phyloP scores from a whole-genome alignment of 2,113 vertebrate species.

The Melanocharis versteri region DNA sequence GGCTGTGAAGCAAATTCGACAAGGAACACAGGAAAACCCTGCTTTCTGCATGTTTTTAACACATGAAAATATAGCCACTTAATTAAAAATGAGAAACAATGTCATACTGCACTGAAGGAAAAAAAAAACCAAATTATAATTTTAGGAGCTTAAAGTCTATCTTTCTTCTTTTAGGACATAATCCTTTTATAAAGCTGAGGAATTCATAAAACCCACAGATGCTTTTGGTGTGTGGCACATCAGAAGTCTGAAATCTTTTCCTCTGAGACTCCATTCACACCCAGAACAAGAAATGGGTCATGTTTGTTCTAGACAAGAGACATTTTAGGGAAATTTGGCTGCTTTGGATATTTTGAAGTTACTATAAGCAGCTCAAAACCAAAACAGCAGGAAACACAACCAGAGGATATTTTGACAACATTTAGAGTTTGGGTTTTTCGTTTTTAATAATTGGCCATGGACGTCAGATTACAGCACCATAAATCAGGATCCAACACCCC shows the following conservation, averaged over 20 bases:
- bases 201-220: not conserved
- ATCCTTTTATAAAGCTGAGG: not conserved
- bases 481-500: not conserved
- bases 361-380: not conserved
- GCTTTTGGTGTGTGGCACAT: not conserved
- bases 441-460: not conserved
- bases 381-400: not conserved
- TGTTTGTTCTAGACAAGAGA: not conserved
- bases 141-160: not conserved
- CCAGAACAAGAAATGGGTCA: not conserved
- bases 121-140: not conserved
- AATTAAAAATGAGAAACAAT: not conserved
- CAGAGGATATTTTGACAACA: not conserved
- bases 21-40: not conserved
- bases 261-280: not conserved
- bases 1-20: not conserved
- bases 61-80: not conserved
- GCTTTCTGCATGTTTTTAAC: not conserved
- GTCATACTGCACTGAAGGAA: not conserved
- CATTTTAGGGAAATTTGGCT: not conserved
- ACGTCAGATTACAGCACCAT: not conserved
- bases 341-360: not conserved
- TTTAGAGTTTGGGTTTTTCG: not conserved
- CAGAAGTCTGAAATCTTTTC: not conserved
- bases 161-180: not conserved